These are phyloP conservation scores for Etheostoma nigrum DNA, from an alignment of 2,797 vertebrate species.

Conservation along the genomic window DNA sequence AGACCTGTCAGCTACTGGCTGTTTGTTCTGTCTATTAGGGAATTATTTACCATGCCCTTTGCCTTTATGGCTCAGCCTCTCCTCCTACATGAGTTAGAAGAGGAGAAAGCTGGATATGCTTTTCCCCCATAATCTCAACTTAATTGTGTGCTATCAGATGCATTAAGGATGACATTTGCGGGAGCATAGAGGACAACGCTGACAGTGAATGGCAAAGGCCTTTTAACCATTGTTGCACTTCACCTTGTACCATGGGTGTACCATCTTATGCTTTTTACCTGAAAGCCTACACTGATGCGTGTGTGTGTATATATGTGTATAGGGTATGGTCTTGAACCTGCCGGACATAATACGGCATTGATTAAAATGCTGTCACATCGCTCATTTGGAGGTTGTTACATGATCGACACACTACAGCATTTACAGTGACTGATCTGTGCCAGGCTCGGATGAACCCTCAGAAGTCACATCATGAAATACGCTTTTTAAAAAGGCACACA, in stretches of 20 bases:
- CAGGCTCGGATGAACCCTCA: background rate
- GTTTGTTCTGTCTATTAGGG: slow-evolving; percentile 45
- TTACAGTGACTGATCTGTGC: slow-evolving; percentile 20
- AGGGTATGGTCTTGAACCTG: slow-evolving; percentile 55
- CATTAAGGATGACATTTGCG: slow-evolving; percentile 59
- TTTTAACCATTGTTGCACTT: slow-evolving; percentile 7
- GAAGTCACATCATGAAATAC: background rate
- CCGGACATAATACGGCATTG: background rate
- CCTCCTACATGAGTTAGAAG: slow-evolving; percentile 8
- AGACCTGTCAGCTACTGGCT: slow-evolving; percentile 43
- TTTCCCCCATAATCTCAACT: slow-evolving; percentile 40
- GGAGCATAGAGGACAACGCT: slow-evolving; percentile 42
- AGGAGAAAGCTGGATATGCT: slow-evolving; percentile 3
- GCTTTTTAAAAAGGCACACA: background rate
- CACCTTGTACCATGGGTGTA: slow-evolving; percentile 23
- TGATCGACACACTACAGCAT: background rate
- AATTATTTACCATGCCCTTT: slow-evolving; percentile 53
- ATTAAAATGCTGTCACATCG: slow-evolving; percentile 48
- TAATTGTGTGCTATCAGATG: slow-evolving; percentile 55
- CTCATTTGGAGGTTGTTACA: slow-evolving; percentile 46
- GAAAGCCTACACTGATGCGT: background rate
- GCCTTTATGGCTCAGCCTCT: slow-evolving; percentile 21
- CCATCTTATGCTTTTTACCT: background rate
- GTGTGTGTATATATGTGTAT: background rate
- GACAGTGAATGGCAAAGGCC: slow-evolving; percentile 44